These are phyloP conservation scores for Phocides pigmalion DNA, from an alignment of 1,140 invertebrate species.

Conservation along the genomic window DNA sequence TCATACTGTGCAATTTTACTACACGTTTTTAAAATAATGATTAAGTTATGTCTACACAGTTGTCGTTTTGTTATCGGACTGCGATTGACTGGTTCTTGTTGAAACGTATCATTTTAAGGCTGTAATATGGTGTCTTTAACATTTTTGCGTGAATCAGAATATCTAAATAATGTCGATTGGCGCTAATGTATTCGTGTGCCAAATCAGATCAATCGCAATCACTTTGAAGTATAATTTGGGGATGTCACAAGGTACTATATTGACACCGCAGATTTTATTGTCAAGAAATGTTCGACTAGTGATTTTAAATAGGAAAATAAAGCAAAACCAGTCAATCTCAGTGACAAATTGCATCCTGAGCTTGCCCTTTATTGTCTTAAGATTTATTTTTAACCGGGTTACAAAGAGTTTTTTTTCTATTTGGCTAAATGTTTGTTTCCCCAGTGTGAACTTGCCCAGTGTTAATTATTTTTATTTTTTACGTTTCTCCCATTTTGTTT, in stretches of 20 bases:
- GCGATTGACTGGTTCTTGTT: constrained; percentile 39
- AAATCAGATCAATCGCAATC: not conserved
- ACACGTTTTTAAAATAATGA: constrained; percentile 35
- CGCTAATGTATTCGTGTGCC: not conserved
- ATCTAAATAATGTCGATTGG: not conserved
- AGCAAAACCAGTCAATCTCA: constrained; percentile 20
- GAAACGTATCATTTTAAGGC: not conserved
- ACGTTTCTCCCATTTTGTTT: not conserved
- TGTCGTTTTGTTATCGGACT: constrained; percentile 53
- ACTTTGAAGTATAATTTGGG: not conserved
- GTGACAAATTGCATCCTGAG: constrained; percentile 39
- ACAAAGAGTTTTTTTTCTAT: no score
- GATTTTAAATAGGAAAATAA: not conserved
- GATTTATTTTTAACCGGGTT: no score
- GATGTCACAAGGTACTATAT: not conserved
- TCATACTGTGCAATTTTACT: constrained; percentile 58
- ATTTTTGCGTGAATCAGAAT: not conserved
- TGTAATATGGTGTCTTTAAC: not conserved
- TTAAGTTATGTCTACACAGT: constrained; percentile 62
- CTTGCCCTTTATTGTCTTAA: constrained; percentile 40
- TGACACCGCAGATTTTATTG: not conserved
- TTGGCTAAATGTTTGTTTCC: constrained; percentile 1
- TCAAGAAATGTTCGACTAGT: not conserved
- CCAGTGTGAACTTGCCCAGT: constrained; percentile 10
- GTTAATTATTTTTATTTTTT: not conserved